phyloP scores from a whole-genome alignment of 1,140 invertebrate species.

The Megalopta genalis region DNA sequence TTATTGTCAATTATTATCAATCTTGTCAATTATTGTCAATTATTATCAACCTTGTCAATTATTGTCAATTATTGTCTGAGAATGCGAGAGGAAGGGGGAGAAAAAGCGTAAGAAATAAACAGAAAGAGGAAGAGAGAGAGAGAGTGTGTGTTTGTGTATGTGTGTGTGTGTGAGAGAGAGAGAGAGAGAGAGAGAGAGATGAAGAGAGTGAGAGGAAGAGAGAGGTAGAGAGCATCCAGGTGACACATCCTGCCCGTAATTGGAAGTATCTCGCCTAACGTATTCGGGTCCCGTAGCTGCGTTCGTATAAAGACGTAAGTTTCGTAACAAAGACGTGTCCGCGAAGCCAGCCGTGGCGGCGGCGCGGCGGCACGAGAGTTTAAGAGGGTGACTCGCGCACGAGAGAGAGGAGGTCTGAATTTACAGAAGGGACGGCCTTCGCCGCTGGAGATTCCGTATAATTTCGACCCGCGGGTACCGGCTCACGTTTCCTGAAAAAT shows the following conservation, averaged over 20 bases:
- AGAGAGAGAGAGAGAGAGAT: no score
- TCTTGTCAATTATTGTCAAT: no score
- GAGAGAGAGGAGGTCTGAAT: constrained; percentile 24
- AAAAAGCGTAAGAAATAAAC: no score
- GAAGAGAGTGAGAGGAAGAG: no score
- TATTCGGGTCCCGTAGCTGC: constrained; percentile 15
- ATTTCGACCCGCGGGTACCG: constrained; percentile 48
- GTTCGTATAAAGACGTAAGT: constrained; percentile 39
- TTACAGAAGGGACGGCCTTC: constrained; percentile 48
- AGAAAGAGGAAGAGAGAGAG: no score
- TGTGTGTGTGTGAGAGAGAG: no score
- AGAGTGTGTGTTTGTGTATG: no score
- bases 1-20: no score
- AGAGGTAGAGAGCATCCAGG: neutral
- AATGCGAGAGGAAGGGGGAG: no score
- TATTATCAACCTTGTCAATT: no score
- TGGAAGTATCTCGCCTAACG: neutral
- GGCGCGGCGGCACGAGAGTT: constrained; percentile 5
- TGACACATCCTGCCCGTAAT: constrained; percentile 6
- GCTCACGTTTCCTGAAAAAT: constrained; percentile 62
- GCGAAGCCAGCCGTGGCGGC: neutral
- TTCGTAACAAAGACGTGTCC: constrained; percentile 31
- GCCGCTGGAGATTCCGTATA: constrained; percentile 61
- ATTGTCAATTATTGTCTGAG: no score
- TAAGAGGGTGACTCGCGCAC: constrained; percentile 11